Evolutionary conservation across 2,888 invertebrate genomes (phyloP), one percentile per base, ranked within the genome.

Genomic region (Andricus quercusramuli): DNA sequence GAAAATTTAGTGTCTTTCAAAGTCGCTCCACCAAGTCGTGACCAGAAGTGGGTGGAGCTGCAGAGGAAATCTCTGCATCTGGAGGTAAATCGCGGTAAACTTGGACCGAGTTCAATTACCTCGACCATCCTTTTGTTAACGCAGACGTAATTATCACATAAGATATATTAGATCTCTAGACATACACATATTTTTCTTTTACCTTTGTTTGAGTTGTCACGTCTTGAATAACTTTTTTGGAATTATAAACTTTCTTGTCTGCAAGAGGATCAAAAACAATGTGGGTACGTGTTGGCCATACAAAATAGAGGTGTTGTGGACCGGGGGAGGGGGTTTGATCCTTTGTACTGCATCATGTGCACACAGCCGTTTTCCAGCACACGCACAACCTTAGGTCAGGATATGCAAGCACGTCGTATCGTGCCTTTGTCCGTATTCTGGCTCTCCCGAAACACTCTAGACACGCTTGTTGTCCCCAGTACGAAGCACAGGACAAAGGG

Each of bases 1-100:
- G 83, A 84, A 86, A 85, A 85, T 83, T 84, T 82, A 83, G 83
- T 67, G 83, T 82, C 78, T 70, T n/a, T 44, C 77, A 56, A 56
- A 77, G 51, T 64, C 47, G 68, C 56, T 56, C 56, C 17, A n/a
- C 22, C 41, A 17, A 65, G 66, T 76, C 79, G 67, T 64, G 78
- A 80, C 76, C 77, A 77, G 78, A 82, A 81, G 78, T 56, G 74
- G 68, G 77, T 47, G 78, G 74, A 68, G 76, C 66, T n/a, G 62
- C 56, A 79, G 77, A 74, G 44, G 82, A 62, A 66, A 56, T 56
- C 56, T 77, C 67, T 64, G 66, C 59, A 74, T 80, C 56, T 70
- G 66, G 81, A 82, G 79, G 79, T 80, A 77, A 79, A 81, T 82
- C 62, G 79, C 79, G 79, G 76, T 81, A 80, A 85, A 85, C 79